Evolutionary conservation across 2,797 vertebrate species (phyloP).

Genomic region (Macrochelys suwanniensis): DNA sequence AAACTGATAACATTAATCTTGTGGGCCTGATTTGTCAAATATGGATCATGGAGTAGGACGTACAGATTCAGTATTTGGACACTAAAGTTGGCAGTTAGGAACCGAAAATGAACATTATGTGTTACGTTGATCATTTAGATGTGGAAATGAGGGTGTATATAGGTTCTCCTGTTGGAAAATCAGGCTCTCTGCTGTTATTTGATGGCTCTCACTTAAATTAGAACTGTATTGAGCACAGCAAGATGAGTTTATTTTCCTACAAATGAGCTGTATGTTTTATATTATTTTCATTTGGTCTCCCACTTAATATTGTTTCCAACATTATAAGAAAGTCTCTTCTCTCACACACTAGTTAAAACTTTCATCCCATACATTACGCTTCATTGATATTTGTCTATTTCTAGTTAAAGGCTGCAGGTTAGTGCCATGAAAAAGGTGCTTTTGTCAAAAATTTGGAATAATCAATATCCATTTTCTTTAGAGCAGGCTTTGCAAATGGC

Average conservation of each 20-base stretch:
- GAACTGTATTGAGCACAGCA: neutral
- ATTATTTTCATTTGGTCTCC: neutral
- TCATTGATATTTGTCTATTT: neutral
- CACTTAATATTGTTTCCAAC: neutral
- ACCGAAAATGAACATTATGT: neutral
- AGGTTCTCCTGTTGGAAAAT: neutral
- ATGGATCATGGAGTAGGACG: neutral
- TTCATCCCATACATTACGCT: neutral
- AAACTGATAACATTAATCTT: neutral
- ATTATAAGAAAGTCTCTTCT: no score
- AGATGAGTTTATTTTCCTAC: neutral
- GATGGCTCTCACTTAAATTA: neutral
- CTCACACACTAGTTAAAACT: neutral
- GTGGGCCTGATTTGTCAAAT: neutral
- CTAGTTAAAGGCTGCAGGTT: neutral
- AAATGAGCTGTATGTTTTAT: neutral
- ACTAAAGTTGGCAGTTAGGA: neutral
- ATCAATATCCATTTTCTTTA: neutral
- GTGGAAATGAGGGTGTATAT: accelerated
- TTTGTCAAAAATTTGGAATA: neutral
- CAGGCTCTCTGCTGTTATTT: neutral
- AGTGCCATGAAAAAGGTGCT: neutral
- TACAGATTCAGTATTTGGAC: neutral
- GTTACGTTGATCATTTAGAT: neutral
- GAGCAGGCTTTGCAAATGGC: neutral